phyloP scores from a whole-genome alignment of 2,113 vertebrate genomes.

The Phocoena sinus region DNA sequence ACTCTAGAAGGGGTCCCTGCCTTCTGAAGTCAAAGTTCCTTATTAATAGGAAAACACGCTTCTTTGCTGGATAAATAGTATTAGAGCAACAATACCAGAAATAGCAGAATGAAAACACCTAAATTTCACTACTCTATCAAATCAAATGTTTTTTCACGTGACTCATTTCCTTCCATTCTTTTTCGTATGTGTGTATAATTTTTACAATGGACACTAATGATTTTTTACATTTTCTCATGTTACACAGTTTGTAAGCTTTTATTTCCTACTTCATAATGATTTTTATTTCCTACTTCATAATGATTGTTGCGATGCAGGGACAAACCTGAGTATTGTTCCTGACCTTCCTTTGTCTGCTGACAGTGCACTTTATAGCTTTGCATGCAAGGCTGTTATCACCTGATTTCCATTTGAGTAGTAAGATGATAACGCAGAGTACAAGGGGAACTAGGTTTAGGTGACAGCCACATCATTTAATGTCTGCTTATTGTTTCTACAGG shows the following conservation, averaged over 20 bases:
- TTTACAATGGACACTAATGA: neutral
- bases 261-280: neutral
- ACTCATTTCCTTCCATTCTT: neutral
- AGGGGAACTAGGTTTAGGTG: slow-evolving; percentile 28
- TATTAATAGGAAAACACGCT: neutral
- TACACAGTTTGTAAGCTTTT: neutral
- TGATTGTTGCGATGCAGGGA: neutral
- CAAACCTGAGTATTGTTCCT: neutral
- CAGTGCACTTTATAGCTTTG: slow-evolving; percentile 49
- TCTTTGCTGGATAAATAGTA: neutral
- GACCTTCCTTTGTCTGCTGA: slow-evolving; percentile 72
- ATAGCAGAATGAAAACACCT: neutral
- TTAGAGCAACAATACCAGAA: neutral
- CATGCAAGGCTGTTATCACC: slow-evolving; percentile 32
- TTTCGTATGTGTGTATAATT: neutral
- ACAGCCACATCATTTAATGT: slow-evolving; percentile 34
- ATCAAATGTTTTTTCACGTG: neutral
- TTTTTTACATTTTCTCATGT: neutral
- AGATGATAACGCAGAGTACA: neutral
- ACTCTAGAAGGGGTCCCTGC: neutral
- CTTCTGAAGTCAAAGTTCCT: neutral
- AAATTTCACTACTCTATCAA: neutral
- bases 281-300: neutral
- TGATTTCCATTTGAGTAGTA: slow-evolving; percentile 55
- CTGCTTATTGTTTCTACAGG: slow-evolving; percentile 80